Evolutionary conservation across 2,797 vertebrate genomes (phyloP).

Genomic region (Bradypodion ventrale): DNA sequence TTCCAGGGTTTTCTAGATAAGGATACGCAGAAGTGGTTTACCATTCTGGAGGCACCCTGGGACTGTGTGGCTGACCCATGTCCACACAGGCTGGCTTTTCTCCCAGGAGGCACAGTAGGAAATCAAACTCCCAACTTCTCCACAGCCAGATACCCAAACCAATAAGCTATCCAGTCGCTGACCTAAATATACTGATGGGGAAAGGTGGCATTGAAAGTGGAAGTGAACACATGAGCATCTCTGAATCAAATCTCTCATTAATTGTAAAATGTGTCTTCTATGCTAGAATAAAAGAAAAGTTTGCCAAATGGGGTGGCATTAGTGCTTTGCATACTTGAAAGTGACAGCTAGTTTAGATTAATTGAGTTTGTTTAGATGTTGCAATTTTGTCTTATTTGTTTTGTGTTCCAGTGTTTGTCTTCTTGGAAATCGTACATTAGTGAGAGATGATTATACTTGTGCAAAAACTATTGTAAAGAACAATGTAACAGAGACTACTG

Average conservation of each 20-base stretch:
- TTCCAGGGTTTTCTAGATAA: too few species aligned
- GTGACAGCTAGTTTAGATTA: background rate
- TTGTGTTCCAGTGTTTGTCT: conserved; percentile 83
- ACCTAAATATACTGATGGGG: background rate
- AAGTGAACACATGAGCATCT: background rate
- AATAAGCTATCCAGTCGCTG: too few species aligned
- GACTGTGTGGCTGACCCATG: too few species aligned
- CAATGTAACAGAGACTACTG: conserved; percentile 81
- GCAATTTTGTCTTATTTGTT: background rate
- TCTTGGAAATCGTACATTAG: conserved; percentile 91
- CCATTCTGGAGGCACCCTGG: too few species aligned
- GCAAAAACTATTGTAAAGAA: conserved; percentile 76
- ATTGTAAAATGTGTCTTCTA: background rate
- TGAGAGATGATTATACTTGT: conserved; percentile 85
- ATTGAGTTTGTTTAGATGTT: background rate
- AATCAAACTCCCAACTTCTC: too few species aligned
- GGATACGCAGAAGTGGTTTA: too few species aligned
- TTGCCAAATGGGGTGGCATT: background rate
- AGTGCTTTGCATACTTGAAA: background rate
- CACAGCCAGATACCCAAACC: too few species aligned
- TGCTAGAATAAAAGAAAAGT: background rate
- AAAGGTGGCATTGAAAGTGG: background rate
- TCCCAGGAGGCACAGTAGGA: too few species aligned
- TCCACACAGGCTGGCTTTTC: too few species aligned
- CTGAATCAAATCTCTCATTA: background rate